Evolutionary conservation across 2,113 vertebrate species (phyloP).

Genomic region (Colistium nudipinnis): DNA sequence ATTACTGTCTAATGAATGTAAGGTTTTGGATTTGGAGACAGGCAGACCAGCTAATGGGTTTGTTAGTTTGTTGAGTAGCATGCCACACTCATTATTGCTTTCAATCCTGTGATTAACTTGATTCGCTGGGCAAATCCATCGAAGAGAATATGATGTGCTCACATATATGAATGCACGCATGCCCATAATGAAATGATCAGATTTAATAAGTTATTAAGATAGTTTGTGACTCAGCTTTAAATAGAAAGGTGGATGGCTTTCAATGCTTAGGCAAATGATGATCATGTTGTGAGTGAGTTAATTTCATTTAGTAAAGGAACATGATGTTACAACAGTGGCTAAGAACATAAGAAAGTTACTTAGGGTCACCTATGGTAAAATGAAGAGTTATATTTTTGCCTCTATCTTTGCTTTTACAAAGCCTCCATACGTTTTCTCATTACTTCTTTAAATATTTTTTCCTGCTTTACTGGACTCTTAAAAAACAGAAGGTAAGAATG

Average conservation of each 20-base stretch:
- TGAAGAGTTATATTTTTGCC: slow-evolving; percentile 15
- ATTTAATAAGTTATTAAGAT: slow-evolving; percentile 83
- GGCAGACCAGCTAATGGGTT: slow-evolving; percentile 78
- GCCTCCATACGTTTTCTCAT: slow-evolving; percentile 43
- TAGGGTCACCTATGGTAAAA: slow-evolving; percentile 37
- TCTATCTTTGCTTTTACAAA: slow-evolving; percentile 34
- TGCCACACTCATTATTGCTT: slow-evolving; percentile 79
- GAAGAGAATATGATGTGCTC: slow-evolving; percentile 71
- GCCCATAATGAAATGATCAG: slow-evolving; percentile 78
- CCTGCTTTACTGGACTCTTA: slow-evolving; percentile 48
- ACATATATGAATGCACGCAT: slow-evolving; percentile 75
- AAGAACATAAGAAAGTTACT: slow-evolving; percentile 66
- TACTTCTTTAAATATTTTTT: slow-evolving; percentile 52
- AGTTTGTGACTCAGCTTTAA: slow-evolving; percentile 70
- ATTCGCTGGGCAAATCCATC: slow-evolving; percentile 81
- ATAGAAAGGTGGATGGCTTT: slow-evolving; percentile 67
- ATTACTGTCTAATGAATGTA: slow-evolving; percentile 82
- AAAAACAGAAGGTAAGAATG: slow-evolving; percentile 21
- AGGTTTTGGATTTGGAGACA: slow-evolving; percentile 78
- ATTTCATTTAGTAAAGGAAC: slow-evolving; percentile 66
- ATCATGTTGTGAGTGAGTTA: slow-evolving; percentile 69
- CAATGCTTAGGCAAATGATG: slow-evolving; percentile 63
- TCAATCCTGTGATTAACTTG: slow-evolving; percentile 81
- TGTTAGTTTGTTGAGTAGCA: slow-evolving; percentile 81
- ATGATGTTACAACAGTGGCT: slow-evolving; percentile 67